Conservation (phyloP, 2,888 invertebrate species). For the Ecdyonurus torrentis region DNA sequence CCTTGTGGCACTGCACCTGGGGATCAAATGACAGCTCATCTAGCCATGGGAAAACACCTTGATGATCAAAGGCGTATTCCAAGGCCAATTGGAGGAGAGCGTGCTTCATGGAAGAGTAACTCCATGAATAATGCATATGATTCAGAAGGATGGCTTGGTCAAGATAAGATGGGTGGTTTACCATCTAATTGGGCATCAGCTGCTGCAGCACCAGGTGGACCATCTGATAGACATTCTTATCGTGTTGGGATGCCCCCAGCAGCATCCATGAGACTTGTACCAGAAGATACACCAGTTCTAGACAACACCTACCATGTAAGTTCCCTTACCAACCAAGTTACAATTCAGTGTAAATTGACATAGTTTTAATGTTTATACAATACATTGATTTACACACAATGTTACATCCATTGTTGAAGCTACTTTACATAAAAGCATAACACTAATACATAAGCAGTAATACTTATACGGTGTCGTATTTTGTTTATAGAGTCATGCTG, state of each 20-base stretch:
- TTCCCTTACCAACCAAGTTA: neutral
- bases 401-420: neutral
- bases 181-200: neutral
- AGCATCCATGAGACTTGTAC: neutral
- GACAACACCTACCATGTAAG: neutral
- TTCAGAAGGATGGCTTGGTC: neutral
- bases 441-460: too few species aligned
- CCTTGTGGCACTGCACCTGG: conserved; percentile 6
- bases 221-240: neutral
- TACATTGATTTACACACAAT: neutral
- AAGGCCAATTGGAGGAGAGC: conserved; percentile 68
- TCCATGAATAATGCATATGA: neutral
- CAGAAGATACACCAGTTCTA: neutral
- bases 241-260: neutral
- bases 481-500: conserved; percentile 20
- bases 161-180: neutral
- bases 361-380: neutral
- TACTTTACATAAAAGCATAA: too few species aligned
- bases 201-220: neutral
- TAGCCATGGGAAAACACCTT: neutral
- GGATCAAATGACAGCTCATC: conserved; percentile 12
- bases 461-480: too few species aligned
- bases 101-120: conserved; percentile 44
- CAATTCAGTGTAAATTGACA: too few species aligned
- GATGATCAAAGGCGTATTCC: conserved; percentile 32